phyloP scores from a whole-genome alignment of 2,888 invertebrate species.

The Ormyrus pomaceus region DNA sequence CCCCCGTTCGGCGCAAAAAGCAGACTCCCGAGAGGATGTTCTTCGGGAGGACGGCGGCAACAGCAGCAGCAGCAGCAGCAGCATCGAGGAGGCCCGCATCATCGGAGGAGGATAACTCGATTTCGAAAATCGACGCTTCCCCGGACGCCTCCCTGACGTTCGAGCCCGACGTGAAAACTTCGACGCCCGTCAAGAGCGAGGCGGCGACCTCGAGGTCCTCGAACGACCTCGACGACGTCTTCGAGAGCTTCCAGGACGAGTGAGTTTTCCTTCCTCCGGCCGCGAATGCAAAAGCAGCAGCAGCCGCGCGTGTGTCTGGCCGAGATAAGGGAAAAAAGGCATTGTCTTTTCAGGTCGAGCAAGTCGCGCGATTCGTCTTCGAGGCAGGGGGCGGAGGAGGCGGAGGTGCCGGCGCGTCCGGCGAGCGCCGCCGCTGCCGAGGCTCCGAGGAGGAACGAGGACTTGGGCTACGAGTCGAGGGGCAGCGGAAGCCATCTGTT shows the following conservation, averaged over 20 bases:
- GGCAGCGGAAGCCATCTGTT: constrained; percentile 31
- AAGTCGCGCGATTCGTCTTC: constrained; percentile 35
- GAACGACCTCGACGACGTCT: constrained; percentile 18
- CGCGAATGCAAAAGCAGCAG: neutral
- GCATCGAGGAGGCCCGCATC: constrained; percentile 46
- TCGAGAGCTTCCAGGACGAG: constrained; percentile 27
- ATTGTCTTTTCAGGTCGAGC: constrained; percentile 35
- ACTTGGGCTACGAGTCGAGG: constrained; percentile 52
- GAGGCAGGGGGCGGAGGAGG: constrained; percentile 30
- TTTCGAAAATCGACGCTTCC: constrained; percentile 38
- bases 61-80: too few species aligned
- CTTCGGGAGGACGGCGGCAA: constrained; percentile 30
- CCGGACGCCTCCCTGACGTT: constrained; percentile 15
- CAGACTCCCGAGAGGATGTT: constrained; percentile 56
- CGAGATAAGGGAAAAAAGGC: constrained; percentile 14
- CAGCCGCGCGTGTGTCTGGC: neutral
- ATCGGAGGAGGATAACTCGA: constrained; percentile 57
- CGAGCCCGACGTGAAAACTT: constrained; percentile 42
- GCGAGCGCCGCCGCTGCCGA: neutral
- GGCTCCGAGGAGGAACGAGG: constrained; percentile 12
- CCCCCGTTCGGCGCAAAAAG: neutral
- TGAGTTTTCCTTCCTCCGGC: constrained; percentile 6
- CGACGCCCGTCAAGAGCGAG: constrained; percentile 47
- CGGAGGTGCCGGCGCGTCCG: neutral
- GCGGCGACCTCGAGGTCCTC: neutral